Evolutionary conservation across 2,888 invertebrate genomes (phyloP).

Genomic region (Agriopis aurantiaria): DNA sequence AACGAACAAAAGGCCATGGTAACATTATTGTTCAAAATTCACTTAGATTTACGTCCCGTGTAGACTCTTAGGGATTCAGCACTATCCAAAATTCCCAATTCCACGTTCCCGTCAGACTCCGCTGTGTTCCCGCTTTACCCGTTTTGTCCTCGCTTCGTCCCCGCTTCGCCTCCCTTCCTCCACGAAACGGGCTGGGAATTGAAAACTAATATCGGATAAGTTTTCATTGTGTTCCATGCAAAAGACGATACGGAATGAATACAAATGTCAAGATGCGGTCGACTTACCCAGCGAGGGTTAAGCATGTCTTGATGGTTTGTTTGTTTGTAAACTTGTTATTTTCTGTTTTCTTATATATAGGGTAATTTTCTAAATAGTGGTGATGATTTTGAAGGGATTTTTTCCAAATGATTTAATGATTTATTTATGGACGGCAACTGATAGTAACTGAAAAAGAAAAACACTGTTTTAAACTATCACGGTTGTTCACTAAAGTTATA

Average conservation of each 20-base stretch:
- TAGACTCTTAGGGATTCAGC: slow-evolving; percentile 23
- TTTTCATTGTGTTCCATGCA: slow-evolving; percentile 56
- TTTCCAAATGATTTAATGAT: too few relatives aligned
- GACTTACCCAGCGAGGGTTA: slow-evolving; percentile 14
- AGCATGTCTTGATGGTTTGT: slow-evolving; percentile 7
- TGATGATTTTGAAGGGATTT: too few relatives aligned
- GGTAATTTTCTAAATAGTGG: too few relatives aligned
- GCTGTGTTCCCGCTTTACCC: slow-evolving; percentile 26
- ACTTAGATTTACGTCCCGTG: slow-evolving; percentile 13
- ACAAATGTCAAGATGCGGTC: slow-evolving; percentile 36
- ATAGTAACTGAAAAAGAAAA: too few relatives aligned
- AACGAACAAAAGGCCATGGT: slow-evolving; percentile 10
- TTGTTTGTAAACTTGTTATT: background rate
- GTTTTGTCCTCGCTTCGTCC: slow-evolving; percentile 15
- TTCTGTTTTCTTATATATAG: background rate
- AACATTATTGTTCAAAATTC: slow-evolving; percentile 19
- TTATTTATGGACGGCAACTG: too few relatives aligned
- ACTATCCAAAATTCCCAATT: slow-evolving; percentile 30
- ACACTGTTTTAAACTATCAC: too few relatives aligned
- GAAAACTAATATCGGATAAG: slow-evolving; percentile 68
- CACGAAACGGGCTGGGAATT: slow-evolving; percentile 56
- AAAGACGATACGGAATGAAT: slow-evolving; percentile 38
- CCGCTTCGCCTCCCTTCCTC: slow-evolving; percentile 33
- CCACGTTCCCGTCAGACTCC: slow-evolving; percentile 12
- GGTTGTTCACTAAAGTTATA: too few relatives aligned